Base-by-base conservation (phyloP, 2,888 invertebrate species). In the Brenthis hecate region DNA sequence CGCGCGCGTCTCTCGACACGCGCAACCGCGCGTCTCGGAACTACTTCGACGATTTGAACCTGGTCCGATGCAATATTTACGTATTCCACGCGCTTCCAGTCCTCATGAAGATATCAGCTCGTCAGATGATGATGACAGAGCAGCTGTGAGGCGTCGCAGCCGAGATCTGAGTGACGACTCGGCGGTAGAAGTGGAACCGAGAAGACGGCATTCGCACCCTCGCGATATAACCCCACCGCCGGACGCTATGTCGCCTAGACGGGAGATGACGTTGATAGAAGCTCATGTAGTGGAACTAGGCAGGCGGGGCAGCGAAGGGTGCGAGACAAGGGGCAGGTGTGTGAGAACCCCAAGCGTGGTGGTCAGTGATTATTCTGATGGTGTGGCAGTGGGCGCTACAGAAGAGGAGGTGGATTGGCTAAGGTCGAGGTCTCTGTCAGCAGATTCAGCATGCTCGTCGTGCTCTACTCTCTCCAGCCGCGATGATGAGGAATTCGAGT, bases 311-410 rank as follows among this genome's bases (percentile, higher is more conserved):
- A 91, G 92, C 77, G 92, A 92, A 75, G 92, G 93, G 75, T 81
- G 87, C 73, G 89, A 91, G 79, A 85, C 92, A 74, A 80, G 94
- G 73, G 92, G 88, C 77, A 80, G 91, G 79, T 96, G 95, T 78
- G 96, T 96, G 85, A 90, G 97, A 70, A 97, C 97, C 0, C 97
- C 97, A 0, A 97, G 97, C 66, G 97, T 97, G 57, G 97, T 97
- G 3, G 96, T 97, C 55, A 97, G 97, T 80, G 97, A 97, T 84
- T 97, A 97, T 80, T 97, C 97, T 0, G 97, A 97, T 79, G 97
- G 90, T 0, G 81, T 87, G 43, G 90, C 88, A 1, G 91, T 90
- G 13, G 92, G 92, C 4, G 92, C 91, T 3, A 90, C 91, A 0
- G 86, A 86, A 66, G 92, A 91, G 77, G 92, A 92, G 76, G 90